Percentiles rank a stretch among this genome's conserved stretches.
These are phyloP conservation scores for Scolopax rusticola DNA, from an alignment of 2,797 vertebrate species.

Conservation along the genomic window DNA sequence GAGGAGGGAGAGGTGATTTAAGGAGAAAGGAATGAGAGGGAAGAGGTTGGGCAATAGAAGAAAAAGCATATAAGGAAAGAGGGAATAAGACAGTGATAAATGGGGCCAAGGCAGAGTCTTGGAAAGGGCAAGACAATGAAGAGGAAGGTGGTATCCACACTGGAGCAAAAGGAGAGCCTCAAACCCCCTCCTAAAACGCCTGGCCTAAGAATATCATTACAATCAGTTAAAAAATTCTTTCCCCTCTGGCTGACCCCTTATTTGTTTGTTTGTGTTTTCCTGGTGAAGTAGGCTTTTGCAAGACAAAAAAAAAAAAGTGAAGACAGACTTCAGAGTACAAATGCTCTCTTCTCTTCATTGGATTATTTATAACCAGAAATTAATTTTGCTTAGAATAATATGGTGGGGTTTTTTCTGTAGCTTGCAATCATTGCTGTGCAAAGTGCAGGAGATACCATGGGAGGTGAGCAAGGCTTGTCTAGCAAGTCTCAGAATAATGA, in stretches of 20 bases:
- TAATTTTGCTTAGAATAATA: neutral
- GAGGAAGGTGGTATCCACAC: neutral
- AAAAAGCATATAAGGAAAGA: neutral
- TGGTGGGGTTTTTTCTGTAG: neutral
- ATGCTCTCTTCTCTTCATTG: neutral
- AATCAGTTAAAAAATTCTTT: neutral
- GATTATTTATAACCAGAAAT: neutral
- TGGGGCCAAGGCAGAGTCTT: neutral
- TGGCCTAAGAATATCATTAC: neutral
- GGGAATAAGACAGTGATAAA: neutral
- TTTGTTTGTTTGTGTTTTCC: slow-evolving; percentile 17
- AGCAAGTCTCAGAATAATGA: neutral
- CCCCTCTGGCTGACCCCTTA: neutral
- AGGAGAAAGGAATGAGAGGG: slow-evolving; percentile 57
- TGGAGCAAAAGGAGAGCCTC: neutral
- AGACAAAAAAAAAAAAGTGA: neutral
- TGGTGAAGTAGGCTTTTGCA: neutral
- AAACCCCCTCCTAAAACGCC: neutral
- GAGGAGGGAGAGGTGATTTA: slow-evolving; percentile 34
- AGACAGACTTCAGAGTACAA: neutral
- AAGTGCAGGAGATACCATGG: neutral
- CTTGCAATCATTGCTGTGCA: neutral
- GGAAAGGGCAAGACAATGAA: neutral
- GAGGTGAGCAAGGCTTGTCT: neutral
- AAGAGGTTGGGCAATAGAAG: slow-evolving; percentile 21